These are phyloP conservation scores for Drosophila quadrilineata DNA, from an alignment of 1,140 invertebrate genomes.

Conservation along the genomic window DNA sequence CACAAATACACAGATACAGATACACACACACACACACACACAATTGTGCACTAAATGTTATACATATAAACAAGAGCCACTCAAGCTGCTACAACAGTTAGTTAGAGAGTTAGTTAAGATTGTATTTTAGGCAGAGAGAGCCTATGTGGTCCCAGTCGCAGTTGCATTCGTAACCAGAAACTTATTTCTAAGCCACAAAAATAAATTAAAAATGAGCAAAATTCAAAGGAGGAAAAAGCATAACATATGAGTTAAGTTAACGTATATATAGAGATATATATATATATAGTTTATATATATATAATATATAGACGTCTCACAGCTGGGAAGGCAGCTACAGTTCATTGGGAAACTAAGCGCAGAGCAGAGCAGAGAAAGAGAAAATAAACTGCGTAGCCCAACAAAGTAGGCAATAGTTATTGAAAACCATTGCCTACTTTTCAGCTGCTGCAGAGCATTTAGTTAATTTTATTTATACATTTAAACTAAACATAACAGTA, in stretches of 20 bases:
- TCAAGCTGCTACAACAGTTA: too few species aligned
- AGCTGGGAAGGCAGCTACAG: conserved; percentile 27
- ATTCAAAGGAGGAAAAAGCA: conserved; percentile 32
- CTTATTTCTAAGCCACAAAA: conserved; percentile 49
- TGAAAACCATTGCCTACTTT: conserved; percentile 17
- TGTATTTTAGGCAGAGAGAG: too few species aligned
- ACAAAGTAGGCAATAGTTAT: conserved; percentile 8
- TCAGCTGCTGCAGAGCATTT: conserved; percentile 7
- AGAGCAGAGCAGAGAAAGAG: neutral
- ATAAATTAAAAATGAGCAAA: conserved; percentile 53
- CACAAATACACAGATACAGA: conserved; percentile 29
- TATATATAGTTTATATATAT: conserved; percentile 13
- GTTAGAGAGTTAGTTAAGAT: too few species aligned
- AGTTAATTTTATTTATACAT: conserved; percentile 23
- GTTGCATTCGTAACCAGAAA: conserved; percentile 37
- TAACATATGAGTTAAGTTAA: too few species aligned
- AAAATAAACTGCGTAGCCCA: neutral
- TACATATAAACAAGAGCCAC: conserved; percentile 64
- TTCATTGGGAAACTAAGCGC: conserved; percentile 11
- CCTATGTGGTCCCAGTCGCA: conserved; percentile 68
- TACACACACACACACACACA: conserved; percentile 28
- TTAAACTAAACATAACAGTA: conserved; percentile 51
- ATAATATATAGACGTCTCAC: conserved; percentile 22
- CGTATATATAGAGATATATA: conserved; percentile 1
- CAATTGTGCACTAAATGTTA: conserved; percentile 70